Conservation (phyloP, 1,140 invertebrate species). For the Argopecten irradians region DNA sequence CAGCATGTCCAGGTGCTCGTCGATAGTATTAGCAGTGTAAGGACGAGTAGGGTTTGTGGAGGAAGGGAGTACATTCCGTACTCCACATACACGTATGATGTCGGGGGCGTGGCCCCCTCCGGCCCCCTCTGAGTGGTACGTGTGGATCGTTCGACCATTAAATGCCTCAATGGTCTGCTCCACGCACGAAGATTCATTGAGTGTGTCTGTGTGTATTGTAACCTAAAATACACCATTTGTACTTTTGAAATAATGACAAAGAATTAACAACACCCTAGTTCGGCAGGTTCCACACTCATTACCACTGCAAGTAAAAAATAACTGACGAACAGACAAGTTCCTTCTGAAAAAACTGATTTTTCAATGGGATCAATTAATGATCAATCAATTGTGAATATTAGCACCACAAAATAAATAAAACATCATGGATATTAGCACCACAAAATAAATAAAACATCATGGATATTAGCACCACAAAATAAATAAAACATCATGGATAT, state of each 20-base stretch:
- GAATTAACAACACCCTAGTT: no score
- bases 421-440: no score
- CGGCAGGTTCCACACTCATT: no score
- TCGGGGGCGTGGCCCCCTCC: slow-evolving; percentile 76
- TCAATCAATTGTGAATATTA: no score
- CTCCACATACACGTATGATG: slow-evolving; percentile 73
- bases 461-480: no score
- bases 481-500: no score
- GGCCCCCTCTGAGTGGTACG: slow-evolving; percentile 76
- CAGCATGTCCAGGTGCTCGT: slow-evolving; percentile 77
- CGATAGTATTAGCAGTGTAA: slow-evolving; percentile 74
- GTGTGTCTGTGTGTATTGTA: slow-evolving; percentile 76
- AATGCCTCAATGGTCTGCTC: slow-evolving; percentile 74
- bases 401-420: no score
- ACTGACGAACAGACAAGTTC: neutral
- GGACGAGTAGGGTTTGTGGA: slow-evolving; percentile 76
- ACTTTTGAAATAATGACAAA: neutral
- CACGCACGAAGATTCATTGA: slow-evolving; percentile 76
- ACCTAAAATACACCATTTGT: slow-evolving; percentile 59
- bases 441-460: no score
- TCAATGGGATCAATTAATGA: no score
- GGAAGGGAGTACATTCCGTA: slow-evolving; percentile 71
- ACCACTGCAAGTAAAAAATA: neutral
- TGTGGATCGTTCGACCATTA: slow-evolving; percentile 73
- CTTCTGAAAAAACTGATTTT: neutral